These are phyloP conservation scores for Subacronicta megacephala DNA, from an alignment of 2,888 invertebrate genomes.

Conservation along the genomic window DNA sequence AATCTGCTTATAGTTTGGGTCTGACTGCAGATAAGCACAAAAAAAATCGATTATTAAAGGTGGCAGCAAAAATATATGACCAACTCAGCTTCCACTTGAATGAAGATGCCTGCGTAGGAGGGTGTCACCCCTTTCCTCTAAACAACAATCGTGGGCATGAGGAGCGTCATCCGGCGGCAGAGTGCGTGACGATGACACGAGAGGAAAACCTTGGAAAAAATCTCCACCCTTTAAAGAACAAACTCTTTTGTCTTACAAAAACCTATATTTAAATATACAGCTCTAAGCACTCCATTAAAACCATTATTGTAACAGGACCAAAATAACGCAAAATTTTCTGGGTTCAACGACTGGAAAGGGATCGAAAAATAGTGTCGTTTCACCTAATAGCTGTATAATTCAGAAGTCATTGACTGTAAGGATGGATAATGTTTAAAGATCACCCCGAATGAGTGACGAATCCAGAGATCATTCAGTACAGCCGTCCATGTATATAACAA, in stretches of 20 bases:
- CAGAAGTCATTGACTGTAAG: background rate
- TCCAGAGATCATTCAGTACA: slow-evolving; percentile 11
- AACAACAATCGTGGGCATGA: slow-evolving; percentile 76
- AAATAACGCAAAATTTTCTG: slow-evolving; percentile 21
- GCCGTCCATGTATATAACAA: slow-evolving; percentile 14
- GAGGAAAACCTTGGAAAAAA: slow-evolving; percentile 60
- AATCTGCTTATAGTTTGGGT: too few relatives aligned
- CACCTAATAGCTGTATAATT: slow-evolving; percentile 26
- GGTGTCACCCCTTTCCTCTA: slow-evolving; percentile 83
- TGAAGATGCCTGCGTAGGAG: slow-evolving; percentile 81
- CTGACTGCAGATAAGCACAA: too few relatives aligned
- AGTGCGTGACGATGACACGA: slow-evolving; percentile 68
- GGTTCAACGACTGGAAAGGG: background rate
- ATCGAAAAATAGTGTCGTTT: slow-evolving; percentile 13
- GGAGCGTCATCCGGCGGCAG: slow-evolving; percentile 73
- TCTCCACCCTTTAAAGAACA: slow-evolving; percentile 31
- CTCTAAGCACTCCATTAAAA: slow-evolving; percentile 18
- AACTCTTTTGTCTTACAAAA: slow-evolving; percentile 44
- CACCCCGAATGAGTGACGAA: slow-evolving; percentile 7
- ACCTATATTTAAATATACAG: slow-evolving; percentile 33
- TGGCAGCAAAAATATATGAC: slow-evolving; percentile 49
- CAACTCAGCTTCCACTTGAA: slow-evolving; percentile 80
- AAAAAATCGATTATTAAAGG: slow-evolving; percentile 9
- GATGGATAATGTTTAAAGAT: slow-evolving; percentile 15
- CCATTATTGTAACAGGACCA: slow-evolving; percentile 24